A percentile compares a stretch with the other conserved stretches of the same genome.
Conservation (phyloP, 1,140 invertebrate species). For the Coptotermes formosanus region DNA sequence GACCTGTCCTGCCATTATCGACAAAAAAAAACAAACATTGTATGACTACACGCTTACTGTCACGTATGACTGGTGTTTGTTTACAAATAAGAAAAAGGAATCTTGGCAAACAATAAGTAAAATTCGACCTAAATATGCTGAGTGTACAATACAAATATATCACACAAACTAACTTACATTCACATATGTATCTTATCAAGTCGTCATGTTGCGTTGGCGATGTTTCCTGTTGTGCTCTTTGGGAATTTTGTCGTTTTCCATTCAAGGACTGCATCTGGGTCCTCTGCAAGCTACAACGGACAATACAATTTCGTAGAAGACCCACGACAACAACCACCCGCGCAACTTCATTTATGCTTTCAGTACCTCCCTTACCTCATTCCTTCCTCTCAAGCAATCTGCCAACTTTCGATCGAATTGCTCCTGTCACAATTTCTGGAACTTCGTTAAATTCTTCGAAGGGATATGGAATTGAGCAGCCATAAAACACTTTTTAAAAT, state of each 20-base stretch:
- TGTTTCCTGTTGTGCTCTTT: conserved; percentile 43
- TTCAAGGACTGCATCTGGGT: conserved; percentile 41
- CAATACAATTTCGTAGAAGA: neutral
- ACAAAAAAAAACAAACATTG: too few relatives aligned
- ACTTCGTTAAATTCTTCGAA: neutral
- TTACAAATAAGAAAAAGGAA: too few relatives aligned
- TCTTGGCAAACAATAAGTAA: too few relatives aligned
- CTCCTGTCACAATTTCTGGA: neutral
- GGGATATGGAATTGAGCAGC: neutral
- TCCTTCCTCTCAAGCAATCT: neutral
- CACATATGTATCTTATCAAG: conserved; percentile 54
- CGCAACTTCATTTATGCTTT: neutral
- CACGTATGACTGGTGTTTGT: too few relatives aligned
- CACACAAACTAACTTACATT: conserved; percentile 45
- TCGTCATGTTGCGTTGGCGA: conserved; percentile 54
- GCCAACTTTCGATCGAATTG: neutral
- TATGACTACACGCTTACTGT: too few relatives aligned
- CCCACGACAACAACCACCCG: neutral
- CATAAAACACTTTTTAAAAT: neutral
- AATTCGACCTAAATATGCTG: too few relatives aligned
- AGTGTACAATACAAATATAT: conserved; percentile 25
- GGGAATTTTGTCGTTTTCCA: conserved; percentile 48
- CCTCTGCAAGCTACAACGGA: conserved; percentile 14
- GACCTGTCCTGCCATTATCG: too few relatives aligned
- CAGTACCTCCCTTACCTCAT: neutral